Evolutionary conservation across 2,113 vertebrate genomes (phyloP).

Genomic region (Trichechus manatus): DNA sequence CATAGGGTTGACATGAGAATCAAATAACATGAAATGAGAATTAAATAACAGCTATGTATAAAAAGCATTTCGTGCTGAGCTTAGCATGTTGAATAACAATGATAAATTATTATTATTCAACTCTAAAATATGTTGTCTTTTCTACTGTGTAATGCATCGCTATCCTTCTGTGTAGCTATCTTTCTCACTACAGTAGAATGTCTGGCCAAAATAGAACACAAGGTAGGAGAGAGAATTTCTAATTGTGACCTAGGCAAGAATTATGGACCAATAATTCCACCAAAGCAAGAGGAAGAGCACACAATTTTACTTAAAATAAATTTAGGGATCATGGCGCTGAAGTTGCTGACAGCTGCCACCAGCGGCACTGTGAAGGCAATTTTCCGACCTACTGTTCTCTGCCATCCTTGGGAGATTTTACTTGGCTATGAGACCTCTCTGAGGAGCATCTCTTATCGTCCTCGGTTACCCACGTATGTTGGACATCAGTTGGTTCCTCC

Average conservation of each 20-base stretch:
- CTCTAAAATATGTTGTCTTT: background rate
- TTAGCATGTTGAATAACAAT: background rate
- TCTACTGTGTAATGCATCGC: background rate
- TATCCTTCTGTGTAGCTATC: background rate
- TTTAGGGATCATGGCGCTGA: background rate
- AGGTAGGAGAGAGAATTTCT: background rate
- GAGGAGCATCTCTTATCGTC: background rate
- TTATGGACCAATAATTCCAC: background rate
- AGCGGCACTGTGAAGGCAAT: background rate
- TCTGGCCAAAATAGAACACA: background rate
- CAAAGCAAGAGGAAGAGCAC: background rate
- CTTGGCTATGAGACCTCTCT: background rate
- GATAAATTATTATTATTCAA: background rate
- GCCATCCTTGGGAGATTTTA: background rate
- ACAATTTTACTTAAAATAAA: background rate
- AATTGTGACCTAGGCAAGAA: constrained; percentile 47
- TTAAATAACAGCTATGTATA: background rate
- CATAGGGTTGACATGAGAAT: background rate
- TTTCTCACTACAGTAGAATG: background rate
- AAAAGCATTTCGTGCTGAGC: background rate
- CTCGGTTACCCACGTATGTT: background rate
- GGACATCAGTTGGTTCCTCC: constrained; percentile 77
- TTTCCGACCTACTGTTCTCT: background rate
- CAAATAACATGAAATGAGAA: background rate
- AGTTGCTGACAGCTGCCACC: background rate